Percentiles rank a stretch among this genome's conserved stretches.
Evolutionary conservation across 2,797 vertebrate genomes (phyloP).

Genomic region (Xenops minutus): DNA sequence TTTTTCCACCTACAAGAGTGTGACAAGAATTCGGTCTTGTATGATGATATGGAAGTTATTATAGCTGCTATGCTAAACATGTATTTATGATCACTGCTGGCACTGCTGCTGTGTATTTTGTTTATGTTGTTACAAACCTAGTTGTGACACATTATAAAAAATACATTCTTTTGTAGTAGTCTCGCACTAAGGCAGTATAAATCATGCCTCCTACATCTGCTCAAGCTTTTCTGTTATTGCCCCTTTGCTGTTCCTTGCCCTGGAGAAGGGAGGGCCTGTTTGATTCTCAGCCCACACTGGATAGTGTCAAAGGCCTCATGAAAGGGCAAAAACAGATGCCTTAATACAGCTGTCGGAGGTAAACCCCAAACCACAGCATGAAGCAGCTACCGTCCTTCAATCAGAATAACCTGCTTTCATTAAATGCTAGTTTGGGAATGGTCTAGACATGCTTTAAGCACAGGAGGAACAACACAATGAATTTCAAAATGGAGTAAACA

Average conservation of each 20-base stretch:
- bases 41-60: conserved; percentile 60
- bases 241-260: neutral
- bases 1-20: conserved; percentile 44
- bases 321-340: conserved; percentile 24
- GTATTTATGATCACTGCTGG: conserved; percentile 69
- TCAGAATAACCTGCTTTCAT: conserved; percentile 50
- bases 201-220: conserved; percentile 25
- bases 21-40: conserved; percentile 43
- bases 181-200: conserved; percentile 11
- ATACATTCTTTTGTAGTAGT: conserved; percentile 47
- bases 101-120: conserved; percentile 31
- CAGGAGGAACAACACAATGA: neutral
- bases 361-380: neutral
- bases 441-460: neutral
- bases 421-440: neutral
- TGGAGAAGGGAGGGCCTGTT: neutral
- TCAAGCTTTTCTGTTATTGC: conserved; percentile 5
- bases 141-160: conserved; percentile 60
- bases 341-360: conserved; percentile 12
- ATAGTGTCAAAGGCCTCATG: neutral
- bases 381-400: conserved; percentile 14
- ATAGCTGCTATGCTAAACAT: conserved; percentile 56
- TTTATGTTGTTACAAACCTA: conserved; percentile 52
- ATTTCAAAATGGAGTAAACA: neutral
- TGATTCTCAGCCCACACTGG: neutral